A percentile compares a stretch with the other conserved stretches of the same genome.
Conservation (phyloP, 2,797 vertebrate genomes). For the Sebastes kiyomatsui region DNA sequence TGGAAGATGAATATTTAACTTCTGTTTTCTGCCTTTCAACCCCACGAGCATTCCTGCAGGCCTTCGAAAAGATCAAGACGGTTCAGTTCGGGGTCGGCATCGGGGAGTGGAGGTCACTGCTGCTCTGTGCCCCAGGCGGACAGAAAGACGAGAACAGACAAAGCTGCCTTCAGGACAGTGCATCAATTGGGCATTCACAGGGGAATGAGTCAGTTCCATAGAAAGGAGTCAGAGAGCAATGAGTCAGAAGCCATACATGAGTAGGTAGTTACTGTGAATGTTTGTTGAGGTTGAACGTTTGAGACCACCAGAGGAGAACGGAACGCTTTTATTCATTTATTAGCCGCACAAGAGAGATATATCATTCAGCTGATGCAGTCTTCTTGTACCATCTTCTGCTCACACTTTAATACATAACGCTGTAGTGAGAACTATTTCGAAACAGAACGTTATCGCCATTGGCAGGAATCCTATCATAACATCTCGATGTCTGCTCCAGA, state of each 20-base stretch:
- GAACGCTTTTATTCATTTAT: not conserved
- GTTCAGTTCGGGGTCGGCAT: conserved; percentile 54
- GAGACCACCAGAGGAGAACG: conserved; percentile 3
- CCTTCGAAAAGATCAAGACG: conserved; percentile 34
- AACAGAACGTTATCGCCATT: not conserved
- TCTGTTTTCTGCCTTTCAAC: conserved; percentile 17
- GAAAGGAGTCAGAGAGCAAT: conserved; percentile 35
- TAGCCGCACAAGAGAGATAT: not conserved
- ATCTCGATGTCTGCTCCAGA: conserved; percentile 10
- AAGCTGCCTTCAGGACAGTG: conserved; percentile 55
- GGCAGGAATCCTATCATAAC: conserved; percentile 1
- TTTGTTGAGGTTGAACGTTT: conserved; percentile 17
- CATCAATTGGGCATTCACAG: conserved; percentile 58
- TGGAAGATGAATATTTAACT: conserved; percentile 34
- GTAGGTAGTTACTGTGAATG: conserved; percentile 36
- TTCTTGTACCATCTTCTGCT: not conserved
- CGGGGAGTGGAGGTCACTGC: conserved; percentile 57
- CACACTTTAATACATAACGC: not conserved
- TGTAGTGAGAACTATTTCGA: not conserved
- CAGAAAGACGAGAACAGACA: conserved; percentile 44
- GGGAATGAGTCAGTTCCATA: conserved; percentile 46
- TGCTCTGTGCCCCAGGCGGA: conserved; percentile 46
- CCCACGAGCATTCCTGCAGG: conserved; percentile 22
- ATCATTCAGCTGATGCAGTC: not conserved
- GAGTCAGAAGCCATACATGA: conserved; percentile 45